Percentiles rank a stretch among this genome's conserved stretches.
Conservation (phyloP, 1,140 invertebrate species). For the Brachionus rubens region DNA sequence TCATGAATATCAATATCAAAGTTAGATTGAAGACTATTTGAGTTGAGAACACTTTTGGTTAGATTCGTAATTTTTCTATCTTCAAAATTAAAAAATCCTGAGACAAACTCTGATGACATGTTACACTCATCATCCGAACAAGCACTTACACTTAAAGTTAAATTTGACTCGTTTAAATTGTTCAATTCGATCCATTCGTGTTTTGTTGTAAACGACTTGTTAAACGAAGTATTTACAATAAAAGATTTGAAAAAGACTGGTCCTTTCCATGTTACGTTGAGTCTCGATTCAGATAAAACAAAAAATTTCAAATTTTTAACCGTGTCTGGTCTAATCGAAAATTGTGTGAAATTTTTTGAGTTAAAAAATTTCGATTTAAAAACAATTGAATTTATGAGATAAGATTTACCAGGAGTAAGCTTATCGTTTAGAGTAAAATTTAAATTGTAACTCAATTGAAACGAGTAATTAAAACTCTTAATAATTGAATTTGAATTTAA, state of each 20-base stretch:
- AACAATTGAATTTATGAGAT: background rate
- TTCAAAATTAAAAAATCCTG: background rate
- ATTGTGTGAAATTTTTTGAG: background rate
- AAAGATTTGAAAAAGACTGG: background rate
- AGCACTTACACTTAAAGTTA: background rate
- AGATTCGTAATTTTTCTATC: background rate
- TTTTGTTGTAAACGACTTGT: background rate
- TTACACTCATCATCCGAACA: constrained; percentile 1
- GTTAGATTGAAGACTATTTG: background rate
- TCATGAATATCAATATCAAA: background rate
- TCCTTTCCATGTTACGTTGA: background rate
- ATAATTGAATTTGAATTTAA: background rate
- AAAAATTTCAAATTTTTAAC: background rate
- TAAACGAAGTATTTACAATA: background rate
- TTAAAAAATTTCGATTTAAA: background rate
- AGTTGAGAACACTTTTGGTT: background rate
- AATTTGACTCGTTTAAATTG: background rate
- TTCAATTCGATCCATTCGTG: background rate
- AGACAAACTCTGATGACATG: background rate
- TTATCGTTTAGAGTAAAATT: background rate
- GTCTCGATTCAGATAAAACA: background rate
- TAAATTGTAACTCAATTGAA: background rate
- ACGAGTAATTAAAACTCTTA: background rate
- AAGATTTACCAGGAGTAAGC: background rate
- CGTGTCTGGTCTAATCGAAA: background rate